These are phyloP conservation scores for Hippoglossus hippoglossus DNA, from an alignment of 2,797 vertebrate genomes.

Conservation along the genomic window DNA sequence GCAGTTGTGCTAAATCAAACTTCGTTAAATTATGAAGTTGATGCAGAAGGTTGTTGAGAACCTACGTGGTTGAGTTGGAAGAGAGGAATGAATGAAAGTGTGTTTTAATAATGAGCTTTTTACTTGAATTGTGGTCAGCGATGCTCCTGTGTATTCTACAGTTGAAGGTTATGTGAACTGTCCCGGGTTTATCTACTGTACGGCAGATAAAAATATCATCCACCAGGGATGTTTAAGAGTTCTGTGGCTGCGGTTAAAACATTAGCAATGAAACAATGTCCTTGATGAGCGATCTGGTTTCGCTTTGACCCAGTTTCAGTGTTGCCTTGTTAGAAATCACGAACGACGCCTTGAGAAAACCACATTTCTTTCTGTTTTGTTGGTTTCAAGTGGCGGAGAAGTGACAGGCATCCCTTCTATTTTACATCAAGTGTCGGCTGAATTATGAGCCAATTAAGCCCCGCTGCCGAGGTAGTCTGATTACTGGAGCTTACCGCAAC, in stretches of 20 bases:
- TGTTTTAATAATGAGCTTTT: constrained; percentile 15
- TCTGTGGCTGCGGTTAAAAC: constrained; percentile 50
- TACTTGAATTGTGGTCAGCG: background rate
- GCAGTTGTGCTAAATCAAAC: constrained; percentile 6
- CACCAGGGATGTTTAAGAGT: constrained; percentile 22
- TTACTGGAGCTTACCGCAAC: constrained; percentile 71
- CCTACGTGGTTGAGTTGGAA: constrained; percentile 18
- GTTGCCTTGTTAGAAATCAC: constrained; percentile 35
- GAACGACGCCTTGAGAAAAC: constrained; percentile 29
- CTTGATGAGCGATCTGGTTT: constrained; percentile 48
- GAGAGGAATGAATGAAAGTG: constrained; percentile 21
- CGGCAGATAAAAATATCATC: constrained; percentile 25
- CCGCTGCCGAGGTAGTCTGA: constrained; percentile 71
- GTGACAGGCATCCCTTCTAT: constrained; percentile 49
- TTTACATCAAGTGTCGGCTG: constrained; percentile 55
- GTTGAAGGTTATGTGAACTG: constrained; percentile 43
- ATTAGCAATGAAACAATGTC: constrained; percentile 36
- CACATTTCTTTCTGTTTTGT: background rate
- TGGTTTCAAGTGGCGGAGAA: constrained; percentile 9
- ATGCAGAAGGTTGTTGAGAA: background rate
- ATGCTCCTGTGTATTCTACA: constrained; percentile 1
- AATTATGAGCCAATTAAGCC: constrained; percentile 79
- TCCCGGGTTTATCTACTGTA: constrained; percentile 13
- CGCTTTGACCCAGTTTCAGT: constrained; percentile 56
- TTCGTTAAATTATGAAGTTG: constrained; percentile 1